Percentiles rank a stretch among this genome's conserved stretches.
Conservation (phyloP, 2,113 vertebrate genomes). For the Pangasianodon hypophthalmus region DNA sequence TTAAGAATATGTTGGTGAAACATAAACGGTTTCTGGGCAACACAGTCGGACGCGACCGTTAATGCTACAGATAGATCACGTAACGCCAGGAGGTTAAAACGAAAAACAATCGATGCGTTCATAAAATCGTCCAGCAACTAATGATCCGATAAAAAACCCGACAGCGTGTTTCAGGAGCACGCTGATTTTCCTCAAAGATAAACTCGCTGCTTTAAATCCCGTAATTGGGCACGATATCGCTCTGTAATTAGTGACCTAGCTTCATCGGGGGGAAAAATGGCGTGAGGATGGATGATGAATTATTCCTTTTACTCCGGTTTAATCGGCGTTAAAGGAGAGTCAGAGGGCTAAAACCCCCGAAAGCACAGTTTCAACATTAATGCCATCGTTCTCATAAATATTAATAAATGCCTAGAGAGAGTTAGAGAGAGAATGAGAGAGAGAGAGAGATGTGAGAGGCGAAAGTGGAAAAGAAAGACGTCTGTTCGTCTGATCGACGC, state of each 20-base stretch:
- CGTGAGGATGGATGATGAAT: conserved; percentile 71
- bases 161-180: conserved; percentile 69
- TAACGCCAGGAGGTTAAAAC: not conserved
- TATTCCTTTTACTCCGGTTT: conserved; percentile 76
- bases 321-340: conserved; percentile 75
- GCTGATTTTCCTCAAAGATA: conserved; percentile 72
- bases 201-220: conserved; percentile 66
- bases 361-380: conserved; percentile 76
- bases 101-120: not conserved
- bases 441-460: not conserved
- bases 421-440: conserved; percentile 21
- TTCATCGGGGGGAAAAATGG: conserved; percentile 55
- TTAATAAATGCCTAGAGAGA: conserved; percentile 70
- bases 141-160: conserved; percentile 68
- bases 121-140: conserved; percentile 52
- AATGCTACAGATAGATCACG: not conserved
- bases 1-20: not conserved
- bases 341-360: conserved; percentile 70
- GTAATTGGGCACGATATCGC: conserved; percentile 72
- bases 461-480: conserved; percentile 34
- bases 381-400: conserved; percentile 76
- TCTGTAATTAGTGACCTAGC: conserved; percentile 71
- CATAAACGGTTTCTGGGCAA: too few species aligned
- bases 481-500: conserved; percentile 1
- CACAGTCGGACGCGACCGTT: not conserved